These are phyloP conservation scores for Meta bourneti DNA, from an alignment of 2,888 invertebrate species.

Conservation along the genomic window DNA sequence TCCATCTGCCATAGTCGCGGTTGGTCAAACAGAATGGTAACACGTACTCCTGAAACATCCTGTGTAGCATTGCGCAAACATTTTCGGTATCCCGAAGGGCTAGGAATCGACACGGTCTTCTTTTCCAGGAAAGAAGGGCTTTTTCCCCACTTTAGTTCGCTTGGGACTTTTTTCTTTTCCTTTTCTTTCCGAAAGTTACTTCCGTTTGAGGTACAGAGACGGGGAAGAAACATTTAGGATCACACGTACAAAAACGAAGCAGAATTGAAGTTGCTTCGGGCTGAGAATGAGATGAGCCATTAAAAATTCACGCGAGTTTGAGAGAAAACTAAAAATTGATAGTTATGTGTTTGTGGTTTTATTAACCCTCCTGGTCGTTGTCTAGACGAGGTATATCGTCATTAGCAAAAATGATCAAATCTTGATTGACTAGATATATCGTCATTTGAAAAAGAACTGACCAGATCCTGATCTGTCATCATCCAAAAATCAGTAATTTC, in stretches of 20 bases:
- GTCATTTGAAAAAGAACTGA: no score
- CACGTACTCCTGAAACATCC: slow-evolving; percentile 31
- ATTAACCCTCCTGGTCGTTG: neutral
- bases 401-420: no score
- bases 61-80: slow-evolving; percentile 11
- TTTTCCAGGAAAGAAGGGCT: slow-evolving; percentile 5
- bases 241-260: neutral
- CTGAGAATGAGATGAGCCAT: neutral
- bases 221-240: neutral
- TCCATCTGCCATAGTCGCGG: slow-evolving; percentile 24
- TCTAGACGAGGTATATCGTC: no score
- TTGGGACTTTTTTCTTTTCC: neutral
- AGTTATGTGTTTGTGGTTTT: neutral
- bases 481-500: no score
- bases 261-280: slow-evolving; percentile 3
- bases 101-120: slow-evolving; percentile 18
- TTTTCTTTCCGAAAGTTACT: slow-evolving; percentile 4
- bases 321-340: neutral
- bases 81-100: slow-evolving; percentile 38
- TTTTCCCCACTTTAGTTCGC: neutral
- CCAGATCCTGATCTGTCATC: no score
- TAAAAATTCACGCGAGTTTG: neutral
- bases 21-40: slow-evolving; percentile 33
- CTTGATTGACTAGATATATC: no score
- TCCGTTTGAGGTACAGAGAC: neutral